These are phyloP conservation scores for Coracias cyanogaster DNA, from an alignment of 2,797 vertebrate genomes.

Conservation along the genomic window DNA sequence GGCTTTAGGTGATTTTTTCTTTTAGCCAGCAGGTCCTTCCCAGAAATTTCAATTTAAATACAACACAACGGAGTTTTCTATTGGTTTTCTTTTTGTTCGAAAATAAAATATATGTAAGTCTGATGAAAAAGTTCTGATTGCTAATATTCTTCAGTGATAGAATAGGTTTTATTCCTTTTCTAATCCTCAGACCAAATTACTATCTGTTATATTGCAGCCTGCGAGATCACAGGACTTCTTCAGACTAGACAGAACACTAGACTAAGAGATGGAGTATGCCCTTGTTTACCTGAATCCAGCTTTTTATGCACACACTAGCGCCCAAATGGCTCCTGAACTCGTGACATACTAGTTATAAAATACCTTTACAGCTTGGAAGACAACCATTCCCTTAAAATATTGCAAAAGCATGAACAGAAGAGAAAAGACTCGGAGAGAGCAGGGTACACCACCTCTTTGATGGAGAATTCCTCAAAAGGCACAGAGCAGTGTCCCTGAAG, in stretches of 20 bases:
- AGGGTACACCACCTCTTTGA: fast-evolving
- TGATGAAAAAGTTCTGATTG: neutral
- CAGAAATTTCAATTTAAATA: neutral
- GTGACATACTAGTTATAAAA: neutral
- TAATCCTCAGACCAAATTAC: neutral
- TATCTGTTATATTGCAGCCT: neutral
- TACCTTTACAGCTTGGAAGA: neutral
- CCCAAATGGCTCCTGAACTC: neutral
- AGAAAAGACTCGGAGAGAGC: neutral
- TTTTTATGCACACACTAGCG: neutral
- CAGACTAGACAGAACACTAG: neutral
- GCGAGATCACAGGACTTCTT: neutral
- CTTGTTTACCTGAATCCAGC: neutral
- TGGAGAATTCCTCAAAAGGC: neutral
- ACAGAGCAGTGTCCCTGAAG: neutral
- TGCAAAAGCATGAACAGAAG: neutral
- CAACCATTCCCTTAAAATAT: neutral
- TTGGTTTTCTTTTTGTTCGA: neutral
- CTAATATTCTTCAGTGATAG: neutral
- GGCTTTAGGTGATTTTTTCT: neutral
- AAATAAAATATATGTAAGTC: neutral
- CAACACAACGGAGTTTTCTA: neutral
- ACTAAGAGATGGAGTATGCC: neutral
- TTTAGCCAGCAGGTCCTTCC: neutral
- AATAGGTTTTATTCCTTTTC: neutral